These are phyloP conservation scores for Catonia carolina DNA, from an alignment of 2,888 invertebrate species.

Conservation along the genomic window DNA sequence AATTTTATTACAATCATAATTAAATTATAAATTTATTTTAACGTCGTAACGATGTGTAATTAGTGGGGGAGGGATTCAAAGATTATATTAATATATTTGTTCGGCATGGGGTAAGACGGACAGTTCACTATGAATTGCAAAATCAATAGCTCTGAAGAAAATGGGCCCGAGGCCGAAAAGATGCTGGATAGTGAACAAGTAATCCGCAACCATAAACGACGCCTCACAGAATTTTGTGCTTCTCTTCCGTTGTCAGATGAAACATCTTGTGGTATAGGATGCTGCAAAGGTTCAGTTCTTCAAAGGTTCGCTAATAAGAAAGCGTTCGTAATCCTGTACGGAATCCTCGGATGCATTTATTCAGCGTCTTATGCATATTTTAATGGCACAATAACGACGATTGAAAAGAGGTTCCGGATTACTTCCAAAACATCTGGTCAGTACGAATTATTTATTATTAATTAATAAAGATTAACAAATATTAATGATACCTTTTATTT, in stretches of 20 bases:
- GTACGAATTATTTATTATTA: conserved; percentile 22
- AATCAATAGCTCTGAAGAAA: too few relatives aligned
- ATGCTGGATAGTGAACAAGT: conserved; percentile 3
- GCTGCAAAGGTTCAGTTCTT: conserved; percentile 50
- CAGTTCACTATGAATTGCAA: too few relatives aligned
- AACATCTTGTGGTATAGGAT: conserved; percentile 58
- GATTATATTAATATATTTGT: too few relatives aligned
- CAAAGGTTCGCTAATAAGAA: conserved; percentile 55
- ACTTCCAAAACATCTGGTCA: conserved; percentile 62
- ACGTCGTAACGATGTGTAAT: too few relatives aligned
- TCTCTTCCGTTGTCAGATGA: conserved; percentile 53
- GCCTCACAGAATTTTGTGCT: conserved; percentile 43
- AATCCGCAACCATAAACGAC: conserved; percentile 1
- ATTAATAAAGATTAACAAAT: not conserved
- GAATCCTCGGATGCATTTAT: conserved; percentile 59
- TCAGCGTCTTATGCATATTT: conserved; percentile 64
- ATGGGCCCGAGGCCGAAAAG: not conserved
- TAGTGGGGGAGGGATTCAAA: too few relatives aligned
- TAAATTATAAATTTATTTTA: too few relatives aligned
- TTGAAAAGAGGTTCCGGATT: conserved; percentile 66
- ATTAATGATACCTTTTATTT: too few relatives aligned
- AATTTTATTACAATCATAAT: too few relatives aligned
- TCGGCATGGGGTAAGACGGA: too few relatives aligned
- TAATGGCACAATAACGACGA: conserved; percentile 65
- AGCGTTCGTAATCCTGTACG: conserved; percentile 56